Conservation (phyloP, 1,140 invertebrate genomes). For the Sminthurinus signatus region DNA sequence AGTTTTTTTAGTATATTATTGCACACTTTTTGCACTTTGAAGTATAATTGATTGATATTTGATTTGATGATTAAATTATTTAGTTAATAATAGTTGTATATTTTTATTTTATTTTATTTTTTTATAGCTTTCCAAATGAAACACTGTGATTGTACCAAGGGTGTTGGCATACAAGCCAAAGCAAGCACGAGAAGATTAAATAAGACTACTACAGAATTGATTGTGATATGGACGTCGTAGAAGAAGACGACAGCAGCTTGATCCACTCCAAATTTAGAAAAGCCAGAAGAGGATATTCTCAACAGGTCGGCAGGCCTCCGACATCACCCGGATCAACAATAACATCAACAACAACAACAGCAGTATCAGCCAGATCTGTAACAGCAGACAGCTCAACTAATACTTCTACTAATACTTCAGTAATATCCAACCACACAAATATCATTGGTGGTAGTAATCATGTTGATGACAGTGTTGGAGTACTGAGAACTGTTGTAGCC, state of each 20-base stretch:
- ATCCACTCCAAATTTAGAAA: constrained; percentile 40
- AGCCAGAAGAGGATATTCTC: constrained; percentile 27
- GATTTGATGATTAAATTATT: too few species aligned
- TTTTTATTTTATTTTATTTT: too few species aligned
- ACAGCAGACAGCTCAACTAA: not conserved
- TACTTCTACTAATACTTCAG: not conserved
- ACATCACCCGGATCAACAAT: not conserved
- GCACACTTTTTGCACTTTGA: too few species aligned
- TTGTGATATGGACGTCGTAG: constrained; percentile 34
- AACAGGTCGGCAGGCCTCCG: constrained; percentile 11
- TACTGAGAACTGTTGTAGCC: not conserved
- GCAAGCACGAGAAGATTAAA: not conserved
- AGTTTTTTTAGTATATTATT: too few species aligned
- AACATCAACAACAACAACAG: not conserved
- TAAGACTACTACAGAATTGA: not conserved
- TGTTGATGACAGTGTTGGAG: too few species aligned
- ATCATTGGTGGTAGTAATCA: too few species aligned
- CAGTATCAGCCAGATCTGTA: not conserved
- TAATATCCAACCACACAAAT: too few species aligned
- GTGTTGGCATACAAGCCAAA: constrained; percentile 7
- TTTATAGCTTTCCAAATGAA: constrained; percentile 28
- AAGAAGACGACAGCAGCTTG: constrained; percentile 32
- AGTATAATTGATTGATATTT: too few species aligned
- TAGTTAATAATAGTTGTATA: too few species aligned
- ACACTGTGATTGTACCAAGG: constrained; percentile 5